phyloP scores from a whole-genome alignment of 1,140 invertebrate species.

The Paraescarpia echinospica region DNA sequence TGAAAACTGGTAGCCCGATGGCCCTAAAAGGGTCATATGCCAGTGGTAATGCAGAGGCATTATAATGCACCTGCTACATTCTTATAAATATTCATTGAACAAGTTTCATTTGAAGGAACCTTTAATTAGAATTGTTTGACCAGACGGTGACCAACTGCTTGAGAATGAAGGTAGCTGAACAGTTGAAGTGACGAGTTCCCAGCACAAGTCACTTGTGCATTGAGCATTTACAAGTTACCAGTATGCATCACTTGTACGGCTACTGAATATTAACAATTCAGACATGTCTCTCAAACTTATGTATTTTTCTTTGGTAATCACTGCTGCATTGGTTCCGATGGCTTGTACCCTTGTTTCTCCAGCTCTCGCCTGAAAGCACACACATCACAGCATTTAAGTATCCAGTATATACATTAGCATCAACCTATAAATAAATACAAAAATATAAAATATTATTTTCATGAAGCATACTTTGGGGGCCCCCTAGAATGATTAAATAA shows the following conservation, averaged over 20 bases:
- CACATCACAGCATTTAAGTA: constrained; percentile 10
- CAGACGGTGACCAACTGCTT: neutral
- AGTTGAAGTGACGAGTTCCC: neutral
- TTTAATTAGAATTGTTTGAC: neutral
- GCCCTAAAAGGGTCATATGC: no score
- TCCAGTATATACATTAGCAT: neutral
- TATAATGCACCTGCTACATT: no score
- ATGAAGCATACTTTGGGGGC: no score
- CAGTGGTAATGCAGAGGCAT: no score
- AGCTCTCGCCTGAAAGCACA: constrained; percentile 50
- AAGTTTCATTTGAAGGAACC: neutral
- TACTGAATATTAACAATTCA: neutral
- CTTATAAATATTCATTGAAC: no score
- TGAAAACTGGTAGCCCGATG: no score
- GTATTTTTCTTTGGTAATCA: neutral
- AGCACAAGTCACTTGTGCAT: neutral
- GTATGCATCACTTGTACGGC: neutral
- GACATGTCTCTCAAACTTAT: neutral
- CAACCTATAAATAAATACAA: no score
- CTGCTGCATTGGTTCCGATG: constrained; percentile 47
- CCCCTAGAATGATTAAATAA: no score
- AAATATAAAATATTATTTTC: no score
- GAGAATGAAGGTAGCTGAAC: neutral
- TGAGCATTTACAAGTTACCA: neutral
- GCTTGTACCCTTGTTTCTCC: constrained; percentile 57